Conservation (phyloP, 1,140 invertebrate genomes). For the Heliothis subflexa region DNA sequence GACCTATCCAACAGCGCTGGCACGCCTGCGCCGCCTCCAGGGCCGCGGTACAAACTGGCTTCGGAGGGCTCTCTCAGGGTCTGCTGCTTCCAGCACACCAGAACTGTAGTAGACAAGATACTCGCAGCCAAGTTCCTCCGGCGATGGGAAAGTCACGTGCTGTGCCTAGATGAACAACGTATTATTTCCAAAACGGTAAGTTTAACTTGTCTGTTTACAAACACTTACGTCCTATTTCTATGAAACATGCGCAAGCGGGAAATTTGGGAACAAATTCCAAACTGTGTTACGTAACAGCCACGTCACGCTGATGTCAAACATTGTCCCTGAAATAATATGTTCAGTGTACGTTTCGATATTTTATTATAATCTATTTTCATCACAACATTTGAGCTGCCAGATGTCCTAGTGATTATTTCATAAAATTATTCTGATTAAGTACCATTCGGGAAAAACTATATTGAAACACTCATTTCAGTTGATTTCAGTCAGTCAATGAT, state of each 20-base stretch:
- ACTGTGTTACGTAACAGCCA: background rate
- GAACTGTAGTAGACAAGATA: slow-evolving; percentile 93
- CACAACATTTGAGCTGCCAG: background rate
- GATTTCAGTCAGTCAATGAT: no score
- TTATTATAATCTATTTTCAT: slow-evolving; percentile 32
- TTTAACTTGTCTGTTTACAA: slow-evolving; percentile 52
- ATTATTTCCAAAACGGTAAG: slow-evolving; percentile 93
- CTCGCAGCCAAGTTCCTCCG: slow-evolving; percentile 93
- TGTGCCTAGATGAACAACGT: slow-evolving; percentile 90
- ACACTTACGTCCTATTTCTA: background rate
- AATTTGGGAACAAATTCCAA: slow-evolving; percentile 1
- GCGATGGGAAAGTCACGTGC: slow-evolving; percentile 93
- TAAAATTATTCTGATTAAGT: background rate
- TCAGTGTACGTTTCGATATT: slow-evolving; percentile 11
- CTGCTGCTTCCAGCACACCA: slow-evolving; percentile 92
- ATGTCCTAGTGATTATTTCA: background rate
- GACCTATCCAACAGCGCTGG: slow-evolving; percentile 62
- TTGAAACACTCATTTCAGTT: no score
- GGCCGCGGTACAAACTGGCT: slow-evolving; percentile 91
- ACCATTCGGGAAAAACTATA: no score
- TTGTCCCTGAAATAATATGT: slow-evolving; percentile 31
- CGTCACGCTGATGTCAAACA: slow-evolving; percentile 30
- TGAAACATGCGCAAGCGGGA: background rate
- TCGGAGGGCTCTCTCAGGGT: slow-evolving; percentile 92
- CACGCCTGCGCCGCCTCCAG: slow-evolving; percentile 85